Evolutionary conservation across 2,888 invertebrate species (phyloP).

Genomic region (Subacronicta megacephala): DNA sequence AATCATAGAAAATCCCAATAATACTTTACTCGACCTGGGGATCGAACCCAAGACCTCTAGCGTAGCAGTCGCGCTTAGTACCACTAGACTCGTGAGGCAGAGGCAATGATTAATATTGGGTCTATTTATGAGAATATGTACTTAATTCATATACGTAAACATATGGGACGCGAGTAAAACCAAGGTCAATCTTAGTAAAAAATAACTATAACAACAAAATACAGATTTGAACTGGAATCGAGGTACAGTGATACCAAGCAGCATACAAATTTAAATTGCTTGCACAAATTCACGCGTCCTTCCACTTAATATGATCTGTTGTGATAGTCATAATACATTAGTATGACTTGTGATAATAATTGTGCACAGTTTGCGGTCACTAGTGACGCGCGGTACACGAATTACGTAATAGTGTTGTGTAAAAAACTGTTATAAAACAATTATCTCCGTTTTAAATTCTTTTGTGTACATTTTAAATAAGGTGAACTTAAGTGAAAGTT

Average conservation of each 20-base stretch:
- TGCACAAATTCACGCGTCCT: conserved; percentile 53
- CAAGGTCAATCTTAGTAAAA: too few relatives aligned
- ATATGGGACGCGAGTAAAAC: too few relatives aligned
- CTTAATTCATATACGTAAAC: too few relatives aligned
- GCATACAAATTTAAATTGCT: conserved; percentile 31
- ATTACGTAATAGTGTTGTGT: conserved; percentile 24
- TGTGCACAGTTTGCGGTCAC: conserved; percentile 31
- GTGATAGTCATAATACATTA: conserved; percentile 56
- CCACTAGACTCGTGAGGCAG: too few relatives aligned
- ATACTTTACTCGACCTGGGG: too few relatives aligned
- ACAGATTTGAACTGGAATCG: conserved; percentile 1
- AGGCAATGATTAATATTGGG: too few relatives aligned
- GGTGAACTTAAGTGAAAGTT: conserved; percentile 31
- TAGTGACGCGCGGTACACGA: conserved; percentile 20
- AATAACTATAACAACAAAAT: too few relatives aligned
- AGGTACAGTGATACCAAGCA: conserved; percentile 1
- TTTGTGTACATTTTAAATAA: not conserved
- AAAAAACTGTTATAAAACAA: conserved; percentile 6
- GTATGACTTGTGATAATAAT: conserved; percentile 31
- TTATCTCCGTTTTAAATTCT: conserved; percentile 2
- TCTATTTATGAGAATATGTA: too few relatives aligned
- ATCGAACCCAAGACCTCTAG: too few relatives aligned
- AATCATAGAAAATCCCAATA: too few relatives aligned
- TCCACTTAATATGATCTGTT: conserved; percentile 63
- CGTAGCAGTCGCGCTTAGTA: too few relatives aligned